Percentiles rank a stretch among this genome's conserved stretches.
Evolutionary conservation across 2,888 invertebrate species (phyloP).

Genomic region (Bellardia pandia): DNA sequence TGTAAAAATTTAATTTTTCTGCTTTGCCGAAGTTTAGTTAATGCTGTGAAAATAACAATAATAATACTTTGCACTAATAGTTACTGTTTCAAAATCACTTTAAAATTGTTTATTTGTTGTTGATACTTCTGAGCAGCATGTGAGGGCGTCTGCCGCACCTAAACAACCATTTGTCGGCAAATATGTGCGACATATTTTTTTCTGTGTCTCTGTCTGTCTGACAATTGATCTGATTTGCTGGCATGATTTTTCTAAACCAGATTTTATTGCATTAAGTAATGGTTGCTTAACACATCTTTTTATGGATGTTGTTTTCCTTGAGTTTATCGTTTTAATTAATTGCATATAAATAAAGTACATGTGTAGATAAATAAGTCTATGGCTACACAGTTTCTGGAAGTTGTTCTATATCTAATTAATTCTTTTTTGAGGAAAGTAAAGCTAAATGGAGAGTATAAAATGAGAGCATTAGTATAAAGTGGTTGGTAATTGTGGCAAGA

Average conservation of each 20-base stretch:
- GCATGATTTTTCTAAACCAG: constrained; percentile 25
- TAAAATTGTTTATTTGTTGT: background rate
- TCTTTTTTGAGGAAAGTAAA: background rate
- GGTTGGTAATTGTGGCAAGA: background rate
- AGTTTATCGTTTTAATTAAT: constrained; percentile 27
- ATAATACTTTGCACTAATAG: background rate
- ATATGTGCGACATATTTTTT: too few species aligned
- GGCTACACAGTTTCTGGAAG: background rate
- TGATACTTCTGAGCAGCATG: constrained; percentile 1
- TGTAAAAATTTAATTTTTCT: too few species aligned
- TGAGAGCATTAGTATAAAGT: background rate
- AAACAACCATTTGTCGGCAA: constrained; percentile 27
- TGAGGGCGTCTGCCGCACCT: constrained; percentile 13
- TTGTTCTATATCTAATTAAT: constrained; percentile 3
- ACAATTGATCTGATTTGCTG: constrained; percentile 50
- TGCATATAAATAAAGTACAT: too few species aligned
- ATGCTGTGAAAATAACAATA: too few species aligned
- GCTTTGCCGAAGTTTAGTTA: too few species aligned
- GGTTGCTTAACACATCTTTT: background rate
- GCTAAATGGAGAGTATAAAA: background rate
- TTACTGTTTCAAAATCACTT: too few species aligned
- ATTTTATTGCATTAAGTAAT: constrained; percentile 29
- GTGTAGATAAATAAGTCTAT: too few species aligned
- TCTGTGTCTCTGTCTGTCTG: background rate
- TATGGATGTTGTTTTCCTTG: constrained; percentile 11